Evolutionary conservation across 2,113 vertebrate species (phyloP).

Genomic region (Hyla sarda): DNA sequence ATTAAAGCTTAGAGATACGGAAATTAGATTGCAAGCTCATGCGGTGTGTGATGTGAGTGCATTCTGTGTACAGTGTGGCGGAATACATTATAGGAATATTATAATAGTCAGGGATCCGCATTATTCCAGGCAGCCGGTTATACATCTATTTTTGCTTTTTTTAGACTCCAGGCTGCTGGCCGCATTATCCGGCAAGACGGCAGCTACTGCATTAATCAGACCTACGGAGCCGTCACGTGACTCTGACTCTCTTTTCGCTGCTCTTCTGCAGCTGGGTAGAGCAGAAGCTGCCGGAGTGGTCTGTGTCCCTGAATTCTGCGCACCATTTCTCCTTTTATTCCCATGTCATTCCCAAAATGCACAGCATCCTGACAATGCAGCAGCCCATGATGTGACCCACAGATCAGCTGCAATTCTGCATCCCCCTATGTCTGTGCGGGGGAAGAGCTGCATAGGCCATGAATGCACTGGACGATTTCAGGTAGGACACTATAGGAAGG

Average conservation of each 20-base stretch:
- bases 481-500: too few species aligned
- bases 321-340: neutral
- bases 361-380: constrained; percentile 70
- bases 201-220: constrained; percentile 41
- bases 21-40: neutral
- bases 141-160: neutral
- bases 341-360: constrained; percentile 65
- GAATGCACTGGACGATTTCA: constrained; percentile 27
- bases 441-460: neutral
- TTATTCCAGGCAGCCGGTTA: neutral
- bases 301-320: constrained; percentile 3
- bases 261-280: constrained; percentile 32
- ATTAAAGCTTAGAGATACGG: neutral
- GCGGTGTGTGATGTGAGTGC: too few species aligned
- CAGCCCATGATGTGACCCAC: constrained; percentile 4
- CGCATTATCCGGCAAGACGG: constrained; percentile 5
- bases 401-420: neutral
- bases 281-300: constrained; percentile 65
- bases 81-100: neutral
- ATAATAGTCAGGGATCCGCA: neutral
- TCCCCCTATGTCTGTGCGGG: neutral
- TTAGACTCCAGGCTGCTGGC: neutral
- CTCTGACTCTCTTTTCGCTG: neutral
- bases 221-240: constrained; percentile 85
- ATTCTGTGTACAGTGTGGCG: neutral